Percentiles rank a stretch among this genome's conserved stretches.
Conservation (phyloP, 2,888 invertebrate genomes). For the Acholoe squamosa region DNA sequence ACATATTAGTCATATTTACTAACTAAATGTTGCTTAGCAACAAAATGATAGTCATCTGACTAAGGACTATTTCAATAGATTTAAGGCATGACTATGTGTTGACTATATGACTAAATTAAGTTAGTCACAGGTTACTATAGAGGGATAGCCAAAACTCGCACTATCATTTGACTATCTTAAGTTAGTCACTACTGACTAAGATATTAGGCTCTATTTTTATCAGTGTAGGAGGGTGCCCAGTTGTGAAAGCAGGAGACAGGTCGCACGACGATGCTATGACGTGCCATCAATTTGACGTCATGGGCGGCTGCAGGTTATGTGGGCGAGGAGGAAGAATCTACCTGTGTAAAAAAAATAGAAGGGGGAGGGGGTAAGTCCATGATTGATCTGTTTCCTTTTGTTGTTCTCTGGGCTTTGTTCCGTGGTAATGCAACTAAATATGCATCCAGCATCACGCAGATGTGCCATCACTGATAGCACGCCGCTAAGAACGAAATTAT, state of each 20-base stretch:
- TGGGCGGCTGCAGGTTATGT: not conserved
- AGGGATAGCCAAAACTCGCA: too few relatives aligned
- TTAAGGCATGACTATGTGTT: too few relatives aligned
- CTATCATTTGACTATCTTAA: too few relatives aligned
- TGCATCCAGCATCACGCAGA: not conserved
- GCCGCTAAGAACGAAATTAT: not conserved
- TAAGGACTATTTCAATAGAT: too few relatives aligned
- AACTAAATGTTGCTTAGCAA: too few relatives aligned
- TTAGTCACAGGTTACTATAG: too few relatives aligned
- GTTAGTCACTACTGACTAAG: too few relatives aligned
- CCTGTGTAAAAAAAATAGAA: not conserved
- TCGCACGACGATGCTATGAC: not conserved
- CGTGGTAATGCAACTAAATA: constrained; percentile 2
- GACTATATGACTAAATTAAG: too few relatives aligned
- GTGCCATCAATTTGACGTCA: constrained; percentile 1
- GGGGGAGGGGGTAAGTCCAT: not conserved
- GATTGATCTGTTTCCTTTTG: constrained; percentile 27
- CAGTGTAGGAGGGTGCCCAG: too few relatives aligned
- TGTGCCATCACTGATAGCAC: not conserved
- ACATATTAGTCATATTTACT: too few relatives aligned
- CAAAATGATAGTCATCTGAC: too few relatives aligned
- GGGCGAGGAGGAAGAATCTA: not conserved
- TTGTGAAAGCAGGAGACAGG: not conserved
- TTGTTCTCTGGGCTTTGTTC: not conserved
- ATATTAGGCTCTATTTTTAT: too few relatives aligned